Base-by-base conservation (phyloP, 2,797 vertebrate genomes). In the Sebastes minor region DNA sequence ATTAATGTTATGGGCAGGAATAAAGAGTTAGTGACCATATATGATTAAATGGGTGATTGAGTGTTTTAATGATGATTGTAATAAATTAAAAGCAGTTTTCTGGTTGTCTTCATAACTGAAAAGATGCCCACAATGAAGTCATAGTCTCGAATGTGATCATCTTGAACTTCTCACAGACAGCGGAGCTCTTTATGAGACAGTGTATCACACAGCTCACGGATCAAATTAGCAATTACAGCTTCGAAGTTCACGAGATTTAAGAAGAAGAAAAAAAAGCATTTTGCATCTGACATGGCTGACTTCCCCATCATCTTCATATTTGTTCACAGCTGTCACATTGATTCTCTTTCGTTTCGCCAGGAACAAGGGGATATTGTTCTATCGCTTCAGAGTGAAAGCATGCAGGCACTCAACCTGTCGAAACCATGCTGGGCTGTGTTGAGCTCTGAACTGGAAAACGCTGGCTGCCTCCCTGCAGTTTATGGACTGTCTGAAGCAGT, bases 331-430 rank as follows among this genome's bases (percentile, higher is more conserved):
- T 92, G 90, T 93, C 90, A 93, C 82, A 78, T 83, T 78, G 88
- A 91, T 89, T 94, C 82, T 81, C 79, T 87, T 80, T 87, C 80
- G 83, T 87, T 85, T 85, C 13, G 8, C 69, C 61, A 22, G 85
- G 86, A 94, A 93, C 91, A 94, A 88, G 90, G 82, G 85, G 80
- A 90, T 87, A 93, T 93, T 94, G 91, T 94, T 93, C 89, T 71
- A 86, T 86, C 76, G 82, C 78, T 87, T 88, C 86, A 56, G 90
- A 90, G 91, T 91, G 88, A 94, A 93, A 94, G 91, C 90, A 88
- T 88, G 87, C 92, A 89, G 86, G 90, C 91, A 92, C 90, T 94
- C 94, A 92, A 94, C 91, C 91, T 94, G 93, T 93, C 91, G 88
- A 92, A 91, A 85, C 75, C 89, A 89, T 8, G 90, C 90, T 92